Evolutionary conservation across 2,888 invertebrate genomes (phyloP).

Genomic region (Oxytorus armatus): DNA sequence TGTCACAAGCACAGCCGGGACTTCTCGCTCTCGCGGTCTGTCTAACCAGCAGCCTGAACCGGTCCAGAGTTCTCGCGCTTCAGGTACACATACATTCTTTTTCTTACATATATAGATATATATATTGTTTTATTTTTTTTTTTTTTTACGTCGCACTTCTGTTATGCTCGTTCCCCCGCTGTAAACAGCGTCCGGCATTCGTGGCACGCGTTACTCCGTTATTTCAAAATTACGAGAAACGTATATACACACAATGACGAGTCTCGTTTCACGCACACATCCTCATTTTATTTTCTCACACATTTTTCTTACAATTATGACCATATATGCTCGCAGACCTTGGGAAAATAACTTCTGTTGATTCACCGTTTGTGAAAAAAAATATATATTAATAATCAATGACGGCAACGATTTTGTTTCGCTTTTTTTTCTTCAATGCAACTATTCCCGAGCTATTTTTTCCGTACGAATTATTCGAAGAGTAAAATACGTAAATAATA

Average conservation of each 20-base stretch:
- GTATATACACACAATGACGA: slow-evolving; percentile 42
- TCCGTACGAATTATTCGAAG: no score
- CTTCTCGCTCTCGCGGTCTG: slow-evolving; percentile 94
- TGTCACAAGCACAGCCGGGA: slow-evolving; percentile 92
- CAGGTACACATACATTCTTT: slow-evolving; percentile 87
- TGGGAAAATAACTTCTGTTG: slow-evolving; percentile 28
- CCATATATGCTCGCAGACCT: slow-evolving; percentile 15
- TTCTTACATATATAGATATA: not conserved
- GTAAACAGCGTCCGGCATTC: slow-evolving; percentile 48
- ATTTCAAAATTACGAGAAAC: slow-evolving; percentile 61
- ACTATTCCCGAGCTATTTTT: no score
- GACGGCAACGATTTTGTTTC: no score
- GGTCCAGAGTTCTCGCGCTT: slow-evolving; percentile 92
- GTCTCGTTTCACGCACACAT: slow-evolving; percentile 21
- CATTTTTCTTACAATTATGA: not conserved
- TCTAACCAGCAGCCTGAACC: slow-evolving; percentile 95
- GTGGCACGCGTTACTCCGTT: slow-evolving; percentile 64
- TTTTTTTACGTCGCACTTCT: not conserved
- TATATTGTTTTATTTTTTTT: not conserved
- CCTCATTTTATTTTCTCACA: slow-evolving; percentile 28
- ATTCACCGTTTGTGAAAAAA: no score
- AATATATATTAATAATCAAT: no score
- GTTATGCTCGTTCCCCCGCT: slow-evolving; percentile 13
- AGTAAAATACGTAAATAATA: no score
- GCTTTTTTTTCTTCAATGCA: no score